phyloP scores from a whole-genome alignment of 2,113 vertebrate genomes.

The Phylloscopus whistleri region DNA sequence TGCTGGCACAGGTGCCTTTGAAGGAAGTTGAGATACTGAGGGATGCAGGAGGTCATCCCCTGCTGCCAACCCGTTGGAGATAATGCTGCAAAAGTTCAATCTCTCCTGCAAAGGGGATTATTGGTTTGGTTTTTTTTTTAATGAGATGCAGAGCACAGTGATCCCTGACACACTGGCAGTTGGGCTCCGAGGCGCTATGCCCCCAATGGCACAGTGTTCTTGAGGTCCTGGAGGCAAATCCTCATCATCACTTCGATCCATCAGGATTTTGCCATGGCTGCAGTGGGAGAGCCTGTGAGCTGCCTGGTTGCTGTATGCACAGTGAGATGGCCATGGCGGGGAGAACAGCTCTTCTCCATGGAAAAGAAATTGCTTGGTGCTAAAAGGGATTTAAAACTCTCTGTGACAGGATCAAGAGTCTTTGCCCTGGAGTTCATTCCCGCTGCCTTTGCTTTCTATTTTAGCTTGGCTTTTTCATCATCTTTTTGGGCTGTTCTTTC shows the following conservation, averaged over 20 bases:
- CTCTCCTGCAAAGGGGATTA: not conserved
- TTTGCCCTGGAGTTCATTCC: not conserved
- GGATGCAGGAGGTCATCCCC: not conserved
- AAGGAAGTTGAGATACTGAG: not conserved
- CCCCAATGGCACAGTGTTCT: not conserved
- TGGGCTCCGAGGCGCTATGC: not conserved
- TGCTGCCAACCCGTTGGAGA: not conserved
- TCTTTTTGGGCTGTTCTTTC: not conserved
- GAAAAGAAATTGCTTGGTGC: not conserved
- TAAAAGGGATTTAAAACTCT: conserved; percentile 45
- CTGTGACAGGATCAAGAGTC: conserved; percentile 24
- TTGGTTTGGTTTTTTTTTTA: not conserved
- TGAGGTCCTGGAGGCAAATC: not conserved
- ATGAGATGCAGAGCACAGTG: not conserved
- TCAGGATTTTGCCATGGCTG: not conserved
- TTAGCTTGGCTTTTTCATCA: not conserved
- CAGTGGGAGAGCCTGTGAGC: not conserved
- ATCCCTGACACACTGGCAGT: not conserved
- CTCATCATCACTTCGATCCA: not conserved
- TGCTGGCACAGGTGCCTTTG: not conserved
- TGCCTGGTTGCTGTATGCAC: not conserved
- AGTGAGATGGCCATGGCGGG: not conserved
- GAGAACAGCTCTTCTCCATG: rapidly evolving
- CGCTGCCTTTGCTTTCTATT: not conserved
- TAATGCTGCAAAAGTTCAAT: not conserved